These are phyloP conservation scores for Platysteira castanea DNA, from an alignment of 2,113 vertebrate genomes.

Conservation along the genomic window DNA sequence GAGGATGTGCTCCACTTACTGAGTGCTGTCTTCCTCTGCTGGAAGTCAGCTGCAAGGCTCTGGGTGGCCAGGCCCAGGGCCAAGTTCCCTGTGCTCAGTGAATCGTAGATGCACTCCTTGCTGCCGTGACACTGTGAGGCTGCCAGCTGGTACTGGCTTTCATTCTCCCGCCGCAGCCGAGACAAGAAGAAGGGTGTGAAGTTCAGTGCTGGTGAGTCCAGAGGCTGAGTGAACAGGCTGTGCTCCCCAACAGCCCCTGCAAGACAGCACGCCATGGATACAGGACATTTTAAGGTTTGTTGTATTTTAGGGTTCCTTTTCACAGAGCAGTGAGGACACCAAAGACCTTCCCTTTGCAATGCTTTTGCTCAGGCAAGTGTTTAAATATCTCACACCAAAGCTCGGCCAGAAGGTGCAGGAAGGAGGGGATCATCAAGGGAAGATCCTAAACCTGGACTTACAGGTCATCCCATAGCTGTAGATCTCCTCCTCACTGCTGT, in stretches of 20 bases:
- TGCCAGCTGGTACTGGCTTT: constrained; percentile 34
- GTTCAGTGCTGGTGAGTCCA: background rate
- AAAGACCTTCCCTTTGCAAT: background rate
- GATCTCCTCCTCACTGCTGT: constrained; percentile 43
- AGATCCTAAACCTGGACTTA: background rate
- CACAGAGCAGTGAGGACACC: rapidly evolving
- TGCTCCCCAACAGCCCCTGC: constrained; percentile 22
- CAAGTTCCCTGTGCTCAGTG: background rate
- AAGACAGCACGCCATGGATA: background rate
- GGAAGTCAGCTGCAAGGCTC: background rate
- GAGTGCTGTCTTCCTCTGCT: constrained; percentile 27
- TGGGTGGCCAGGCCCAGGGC: constrained; percentile 37
- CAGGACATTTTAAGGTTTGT: background rate
- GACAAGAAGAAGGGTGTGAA: constrained; percentile 60
- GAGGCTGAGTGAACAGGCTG: constrained; percentile 6
- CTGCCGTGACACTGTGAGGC: background rate
- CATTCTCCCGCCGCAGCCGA: constrained; percentile 18
- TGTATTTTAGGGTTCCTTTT: background rate
- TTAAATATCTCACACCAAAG: background rate
- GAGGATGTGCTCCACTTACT: constrained; percentile 7
- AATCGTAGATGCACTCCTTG: constrained; percentile 42
- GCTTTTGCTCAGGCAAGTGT: background rate
- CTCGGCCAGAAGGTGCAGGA: background rate
- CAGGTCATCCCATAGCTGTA: constrained; percentile 44
- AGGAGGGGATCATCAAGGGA: rapidly evolving